phyloP scores from a whole-genome alignment of 2,888 invertebrate genomes.

The Phaedon cochleariae region DNA sequence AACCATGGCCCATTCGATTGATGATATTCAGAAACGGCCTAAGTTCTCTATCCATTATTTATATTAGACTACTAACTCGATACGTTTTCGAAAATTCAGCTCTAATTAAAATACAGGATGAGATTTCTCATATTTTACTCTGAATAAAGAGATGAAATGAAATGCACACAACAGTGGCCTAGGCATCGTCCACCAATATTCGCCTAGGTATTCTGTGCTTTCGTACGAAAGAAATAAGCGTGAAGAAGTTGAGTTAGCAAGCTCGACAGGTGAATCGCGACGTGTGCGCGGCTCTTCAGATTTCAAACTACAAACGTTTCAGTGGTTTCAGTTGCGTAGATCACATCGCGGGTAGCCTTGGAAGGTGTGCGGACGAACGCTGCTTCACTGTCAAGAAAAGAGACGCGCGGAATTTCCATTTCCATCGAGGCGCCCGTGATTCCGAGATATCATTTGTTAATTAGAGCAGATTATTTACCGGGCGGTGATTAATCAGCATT shows the following conservation, averaged over 20 bases:
- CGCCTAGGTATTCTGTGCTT: no score
- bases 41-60: no score
- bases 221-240: conserved; percentile 17
- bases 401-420: conserved; percentile 15
- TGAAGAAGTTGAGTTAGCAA: conserved; percentile 8
- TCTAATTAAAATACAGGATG: no score
- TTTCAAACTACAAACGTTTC: no score
- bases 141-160: no score
- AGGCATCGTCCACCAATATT: no score
- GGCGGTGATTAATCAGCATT: not conserved
- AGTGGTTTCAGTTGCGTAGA: conserved; percentile 19
- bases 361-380: not conserved
- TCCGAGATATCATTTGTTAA: not conserved
- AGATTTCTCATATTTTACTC: no score
- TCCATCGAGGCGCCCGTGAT: not conserved
- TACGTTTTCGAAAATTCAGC: no score
- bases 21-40: no score
- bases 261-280: conserved; percentile 1
- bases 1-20: no score
- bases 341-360: conserved; percentile 15
- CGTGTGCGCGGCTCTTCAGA: conserved; percentile 17
- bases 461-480: not conserved
- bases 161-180: no score
- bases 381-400: not conserved
- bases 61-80: no score